Conservation (phyloP, 2,797 vertebrate species). For the Florisuga fusca region DNA sequence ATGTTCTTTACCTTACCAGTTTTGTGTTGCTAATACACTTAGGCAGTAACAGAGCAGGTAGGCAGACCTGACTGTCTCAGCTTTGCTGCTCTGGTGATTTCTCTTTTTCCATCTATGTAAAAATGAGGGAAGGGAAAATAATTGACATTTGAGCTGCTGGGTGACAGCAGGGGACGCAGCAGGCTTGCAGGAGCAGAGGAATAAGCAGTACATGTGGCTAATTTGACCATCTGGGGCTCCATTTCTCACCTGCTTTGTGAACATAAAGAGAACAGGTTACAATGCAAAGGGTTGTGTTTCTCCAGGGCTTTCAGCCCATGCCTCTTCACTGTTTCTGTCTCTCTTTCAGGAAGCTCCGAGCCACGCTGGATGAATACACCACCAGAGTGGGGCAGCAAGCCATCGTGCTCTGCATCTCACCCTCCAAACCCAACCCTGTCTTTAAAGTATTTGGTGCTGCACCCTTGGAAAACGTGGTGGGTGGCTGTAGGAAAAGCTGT, state of each 20-base stretch:
- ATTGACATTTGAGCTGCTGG: background rate
- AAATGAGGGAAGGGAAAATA: background rate
- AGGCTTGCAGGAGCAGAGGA: background rate
- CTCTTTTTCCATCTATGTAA: background rate
- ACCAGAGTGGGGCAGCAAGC: conserved; percentile 98
- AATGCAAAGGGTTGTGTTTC: background rate
- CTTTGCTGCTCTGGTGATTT: background rate
- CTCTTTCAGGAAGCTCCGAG: conserved; percentile 89
- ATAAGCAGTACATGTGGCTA: background rate
- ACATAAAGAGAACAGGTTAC: background rate
- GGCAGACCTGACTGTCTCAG: background rate
- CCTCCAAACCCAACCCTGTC: conserved; percentile 96
- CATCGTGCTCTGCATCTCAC: conserved; percentile 96
- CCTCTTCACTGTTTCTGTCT: background rate
- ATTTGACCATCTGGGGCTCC: background rate
- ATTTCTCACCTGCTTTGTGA: background rate
- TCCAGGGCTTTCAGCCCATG: background rate
- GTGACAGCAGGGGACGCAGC: background rate
- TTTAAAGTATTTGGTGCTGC: conserved; percentile 98
- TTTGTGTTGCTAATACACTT: background rate
- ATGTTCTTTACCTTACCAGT: background rate
- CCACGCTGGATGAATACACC: conserved; percentile 96
- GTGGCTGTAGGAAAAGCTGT: background rate
- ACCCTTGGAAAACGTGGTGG: conserved; percentile 96
- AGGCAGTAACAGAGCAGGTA: background rate